phyloP scores from a whole-genome alignment of 2,888 invertebrate genomes.

The Metacarcinus magister region DNA sequence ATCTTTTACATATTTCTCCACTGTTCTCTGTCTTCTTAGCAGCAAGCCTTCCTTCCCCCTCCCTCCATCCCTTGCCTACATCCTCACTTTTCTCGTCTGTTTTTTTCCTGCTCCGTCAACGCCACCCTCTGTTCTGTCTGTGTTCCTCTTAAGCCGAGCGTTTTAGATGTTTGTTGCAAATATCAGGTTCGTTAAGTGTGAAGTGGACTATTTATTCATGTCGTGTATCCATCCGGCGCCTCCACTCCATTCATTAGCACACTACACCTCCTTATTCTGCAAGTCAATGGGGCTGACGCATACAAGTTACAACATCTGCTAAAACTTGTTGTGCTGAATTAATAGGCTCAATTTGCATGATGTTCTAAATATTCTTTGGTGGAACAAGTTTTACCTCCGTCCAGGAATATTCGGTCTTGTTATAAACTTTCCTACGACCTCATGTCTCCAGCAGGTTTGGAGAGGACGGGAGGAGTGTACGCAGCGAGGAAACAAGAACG shows the following conservation, averaged over 20 bases:
- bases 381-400: conserved; percentile 19
- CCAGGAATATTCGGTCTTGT: neutral
- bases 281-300: neutral
- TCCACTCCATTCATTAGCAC: neutral
- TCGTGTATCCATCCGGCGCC: neutral
- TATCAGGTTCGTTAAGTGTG: neutral
- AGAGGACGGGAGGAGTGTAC: neutral
- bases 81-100: neutral
- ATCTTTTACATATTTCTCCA: neutral
- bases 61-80: neutral
- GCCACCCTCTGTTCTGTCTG: neutral
- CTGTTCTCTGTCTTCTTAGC: neutral
- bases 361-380: neutral
- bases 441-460: neutral
- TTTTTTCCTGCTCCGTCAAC: neutral
- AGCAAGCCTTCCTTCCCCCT: neutral
- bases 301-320: neutral
- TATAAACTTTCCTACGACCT: neutral
- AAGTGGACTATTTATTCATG: neutral
- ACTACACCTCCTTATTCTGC: neutral
- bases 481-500: neutral
- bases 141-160: neutral
- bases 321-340: neutral
- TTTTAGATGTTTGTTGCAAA: conserved; percentile 30
- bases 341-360: conserved; percentile 15